Evolutionary conservation across 1,140 invertebrate species (phyloP).

Genomic region (Cardiocondyla obscurior): DNA sequence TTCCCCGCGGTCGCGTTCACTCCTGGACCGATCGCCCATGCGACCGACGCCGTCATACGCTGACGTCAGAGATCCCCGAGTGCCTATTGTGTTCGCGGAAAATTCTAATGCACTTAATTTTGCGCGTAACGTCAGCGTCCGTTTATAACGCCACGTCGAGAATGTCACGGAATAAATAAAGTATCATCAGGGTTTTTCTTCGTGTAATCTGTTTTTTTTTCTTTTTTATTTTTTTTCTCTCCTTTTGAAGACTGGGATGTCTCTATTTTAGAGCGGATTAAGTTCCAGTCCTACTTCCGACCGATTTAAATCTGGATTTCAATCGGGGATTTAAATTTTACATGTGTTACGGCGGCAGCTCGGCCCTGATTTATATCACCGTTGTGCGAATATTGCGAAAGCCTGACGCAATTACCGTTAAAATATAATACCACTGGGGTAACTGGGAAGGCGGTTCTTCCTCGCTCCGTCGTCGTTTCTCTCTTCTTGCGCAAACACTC

Average conservation of each 20-base stretch:
- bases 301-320: neutral
- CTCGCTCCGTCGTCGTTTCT: neutral
- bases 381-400: neutral
- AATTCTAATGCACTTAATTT: conserved; percentile 30
- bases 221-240: too few relatives aligned
- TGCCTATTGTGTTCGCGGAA: neutral
- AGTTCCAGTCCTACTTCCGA: neutral
- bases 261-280: neutral
- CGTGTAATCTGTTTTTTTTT: neutral
- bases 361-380: neutral
- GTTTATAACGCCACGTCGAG: conserved; percentile 10
- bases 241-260: neutral
- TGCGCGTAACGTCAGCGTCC: neutral
- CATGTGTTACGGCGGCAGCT: neutral
- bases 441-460: conserved; percentile 2
- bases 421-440: conserved; percentile 33
- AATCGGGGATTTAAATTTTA: neutral
- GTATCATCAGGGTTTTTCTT: neutral
- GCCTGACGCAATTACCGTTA: conserved; percentile 6
- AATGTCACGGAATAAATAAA: neutral
- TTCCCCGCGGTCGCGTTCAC: neutral
- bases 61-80: conserved; percentile 19
- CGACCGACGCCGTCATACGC: neutral
- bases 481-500: conserved; percentile 19
- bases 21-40: neutral